Percentiles rank a stretch among this genome's conserved stretches.
Conservation (phyloP, 2,888 invertebrate species). For the Netelia virgata region DNA sequence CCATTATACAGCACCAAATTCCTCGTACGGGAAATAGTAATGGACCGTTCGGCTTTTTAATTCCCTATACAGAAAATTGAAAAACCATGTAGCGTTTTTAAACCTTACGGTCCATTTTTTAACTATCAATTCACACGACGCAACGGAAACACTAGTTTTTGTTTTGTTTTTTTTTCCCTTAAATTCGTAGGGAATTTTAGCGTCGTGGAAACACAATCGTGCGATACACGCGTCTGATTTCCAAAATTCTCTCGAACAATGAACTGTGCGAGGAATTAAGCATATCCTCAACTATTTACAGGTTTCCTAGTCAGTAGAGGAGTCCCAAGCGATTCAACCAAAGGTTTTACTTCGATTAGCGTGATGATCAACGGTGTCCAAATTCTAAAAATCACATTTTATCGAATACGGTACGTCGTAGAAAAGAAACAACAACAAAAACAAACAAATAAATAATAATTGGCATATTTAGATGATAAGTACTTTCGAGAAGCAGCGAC, state of each 20-base stretch:
- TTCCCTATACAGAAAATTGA: not conserved
- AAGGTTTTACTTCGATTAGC: conserved; percentile 52
- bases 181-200: conserved; percentile 3
- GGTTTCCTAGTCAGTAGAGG: conserved; percentile 64
- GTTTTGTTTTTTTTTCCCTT: not conserved
- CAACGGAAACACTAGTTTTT: not conserved
- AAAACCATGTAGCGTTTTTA: not conserved
- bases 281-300: conserved; percentile 37
- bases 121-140: not conserved
- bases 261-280: conserved; percentile 31
- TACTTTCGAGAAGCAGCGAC: conserved; percentile 32
- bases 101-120: not conserved
- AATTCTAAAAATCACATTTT: conserved; percentile 35
- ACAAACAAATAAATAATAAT: conserved; percentile 4
- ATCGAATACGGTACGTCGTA: conserved; percentile 13
- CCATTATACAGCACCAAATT: not conserved
- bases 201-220: no score
- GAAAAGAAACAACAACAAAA: conserved; percentile 12
- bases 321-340: conserved; percentile 56
- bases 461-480: conserved; percentile 35
- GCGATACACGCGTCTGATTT: no score
- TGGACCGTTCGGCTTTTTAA: not conserved
- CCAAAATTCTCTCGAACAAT: not conserved
- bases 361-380: conserved; percentile 26
- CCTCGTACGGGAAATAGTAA: not conserved